Evolutionary conservation across 37 sponge, comb jelly and placozoan genomes (phyloP), one percentile per base, ranked within the genome.

Genomic region (Ianthella basta): DNA sequence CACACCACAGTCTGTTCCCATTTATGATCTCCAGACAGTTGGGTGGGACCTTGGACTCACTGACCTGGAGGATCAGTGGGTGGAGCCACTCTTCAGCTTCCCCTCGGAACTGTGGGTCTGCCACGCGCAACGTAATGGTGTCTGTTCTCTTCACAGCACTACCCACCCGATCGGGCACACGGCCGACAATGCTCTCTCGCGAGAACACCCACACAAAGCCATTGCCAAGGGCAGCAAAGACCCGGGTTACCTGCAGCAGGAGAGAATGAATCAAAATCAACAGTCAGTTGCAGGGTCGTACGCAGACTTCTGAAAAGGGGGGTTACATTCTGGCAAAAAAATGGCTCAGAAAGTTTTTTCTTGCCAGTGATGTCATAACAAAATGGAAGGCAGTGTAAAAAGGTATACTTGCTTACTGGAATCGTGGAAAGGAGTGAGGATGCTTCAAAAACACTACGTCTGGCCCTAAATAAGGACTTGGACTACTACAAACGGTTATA

Each of bases 201-300:
- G 83, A 88, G 80, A 94, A 90, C 40, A 94, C 74, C 56, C 86
- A 86, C 44, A 94, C 85, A 72, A 56, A 87, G 8, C 94, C 94
- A 38, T 94, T 94, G 55, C 91, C 94, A 38, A 94, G 84, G 0
- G 94, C 88, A 0, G 94, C 91, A 86, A 94, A 94, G 15, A 94
- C 94, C 13, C 94, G 53, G 67, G 90, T 94, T 12, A 94, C 94
- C 94, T 94, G 82, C 20, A 56, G 20, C n/a, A n/a, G n/a, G n/a
- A n/a, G n/a, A n/a, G n/a, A n/a, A n/a, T n/a, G n/a, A n/a, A n/a
- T n/a, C n/a, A n/a, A n/a, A n/a, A n/a, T n/a, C n/a, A n/a, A n/a
- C n/a, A n/a, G n/a, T n/a, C n/a, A n/a, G n/a, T n/a, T n/a, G n/a
- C n/a, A n/a, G n/a, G n/a, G n/a, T n/a, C n/a, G n/a, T n/a, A n/a